Percentiles rank a stretch among this genome's conserved stretches.
These are phyloP conservation scores for Portevinia maculata DNA, from an alignment of 2,888 invertebrate species.

Conservation along the genomic window DNA sequence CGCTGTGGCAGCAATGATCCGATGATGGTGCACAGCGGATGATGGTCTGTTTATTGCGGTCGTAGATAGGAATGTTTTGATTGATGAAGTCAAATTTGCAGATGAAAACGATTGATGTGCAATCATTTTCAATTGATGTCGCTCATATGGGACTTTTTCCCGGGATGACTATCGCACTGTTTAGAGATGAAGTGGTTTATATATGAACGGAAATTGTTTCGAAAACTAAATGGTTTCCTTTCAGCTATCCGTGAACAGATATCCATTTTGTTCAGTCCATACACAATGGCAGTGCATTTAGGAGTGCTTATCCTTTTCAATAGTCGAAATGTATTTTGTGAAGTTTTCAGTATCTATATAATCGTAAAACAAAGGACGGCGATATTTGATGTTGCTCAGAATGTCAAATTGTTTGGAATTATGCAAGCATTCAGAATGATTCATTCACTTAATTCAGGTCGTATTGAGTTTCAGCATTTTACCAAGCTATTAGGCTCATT, in stretches of 20 bases:
- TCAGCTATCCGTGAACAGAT: conserved; percentile 47
- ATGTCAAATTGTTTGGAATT: conserved; percentile 7
- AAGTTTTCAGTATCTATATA: neutral
- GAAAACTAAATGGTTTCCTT: conserved; percentile 36
- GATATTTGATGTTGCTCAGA: neutral
- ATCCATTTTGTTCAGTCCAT: conserved; percentile 34
- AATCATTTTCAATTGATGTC: conserved; percentile 54
- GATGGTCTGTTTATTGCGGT: conserved; percentile 24
- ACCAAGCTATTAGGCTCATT: too few relatives aligned
- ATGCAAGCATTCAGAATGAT: too few relatives aligned
- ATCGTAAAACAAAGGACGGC: neutral
- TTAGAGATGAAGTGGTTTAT: too few relatives aligned
- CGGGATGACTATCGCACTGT: too few relatives aligned
- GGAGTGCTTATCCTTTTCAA: conserved; percentile 14
- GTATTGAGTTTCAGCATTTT: too few relatives aligned
- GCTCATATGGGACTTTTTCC: conserved; percentile 32
- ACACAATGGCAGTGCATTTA: conserved; percentile 32
- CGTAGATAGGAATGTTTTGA: conserved; percentile 41
- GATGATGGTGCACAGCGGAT: conserved; percentile 11
- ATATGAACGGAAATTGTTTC: conserved; percentile 32
- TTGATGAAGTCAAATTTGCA: conserved; percentile 69
- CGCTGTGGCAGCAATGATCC: neutral
- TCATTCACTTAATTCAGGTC: too few relatives aligned
- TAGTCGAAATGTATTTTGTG: conserved; percentile 17
- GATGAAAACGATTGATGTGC: conserved; percentile 52